Percentiles rank a stretch among this genome's conserved stretches.
Evolutionary conservation across 2,888 invertebrate genomes (phyloP).

Genomic region (Podabrus alpinus): DNA sequence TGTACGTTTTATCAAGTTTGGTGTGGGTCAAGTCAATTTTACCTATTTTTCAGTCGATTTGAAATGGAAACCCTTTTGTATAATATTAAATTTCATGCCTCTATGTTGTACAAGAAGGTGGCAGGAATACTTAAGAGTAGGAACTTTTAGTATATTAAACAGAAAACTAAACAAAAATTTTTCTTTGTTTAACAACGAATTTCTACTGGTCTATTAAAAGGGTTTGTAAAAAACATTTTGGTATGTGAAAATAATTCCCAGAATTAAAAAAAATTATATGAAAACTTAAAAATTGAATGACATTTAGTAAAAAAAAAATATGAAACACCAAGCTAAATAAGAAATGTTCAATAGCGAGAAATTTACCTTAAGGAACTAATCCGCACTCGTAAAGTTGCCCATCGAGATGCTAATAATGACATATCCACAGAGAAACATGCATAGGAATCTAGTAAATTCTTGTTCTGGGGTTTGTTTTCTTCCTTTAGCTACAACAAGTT

Average conservation of each 20-base stretch:
- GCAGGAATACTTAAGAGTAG: neutral
- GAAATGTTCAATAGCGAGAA: neutral
- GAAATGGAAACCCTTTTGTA: too few relatives aligned
- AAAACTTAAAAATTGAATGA: neutral
- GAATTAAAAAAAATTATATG: neutral
- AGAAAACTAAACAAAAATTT: neutral
- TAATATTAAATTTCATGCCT: neutral
- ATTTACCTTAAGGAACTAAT: slow-evolving; percentile 24
- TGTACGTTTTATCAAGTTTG: too few relatives aligned
- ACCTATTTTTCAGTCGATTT: too few relatives aligned
- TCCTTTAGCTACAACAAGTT: slow-evolving; percentile 29
- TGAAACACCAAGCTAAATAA: neutral
- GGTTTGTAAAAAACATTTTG: neutral
- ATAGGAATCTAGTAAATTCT: slow-evolving; percentile 32
- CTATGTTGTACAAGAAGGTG: neutral
- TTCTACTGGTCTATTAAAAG: neutral
- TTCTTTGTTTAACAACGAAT: neutral
- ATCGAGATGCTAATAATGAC: slow-evolving; percentile 25
- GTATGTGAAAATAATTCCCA: neutral
- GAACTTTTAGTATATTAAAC: neutral
- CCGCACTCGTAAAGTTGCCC: slow-evolving; percentile 15
- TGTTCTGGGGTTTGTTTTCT: slow-evolving; percentile 27
- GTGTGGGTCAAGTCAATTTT: too few relatives aligned
- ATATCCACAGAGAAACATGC: slow-evolving; percentile 35
- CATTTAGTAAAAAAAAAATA: neutral